Percentiles rank a stretch among this genome's conserved stretches.
Evolutionary conservation across 2,888 invertebrate species (phyloP).

Genomic region (Calliopum simillimum): DNA sequence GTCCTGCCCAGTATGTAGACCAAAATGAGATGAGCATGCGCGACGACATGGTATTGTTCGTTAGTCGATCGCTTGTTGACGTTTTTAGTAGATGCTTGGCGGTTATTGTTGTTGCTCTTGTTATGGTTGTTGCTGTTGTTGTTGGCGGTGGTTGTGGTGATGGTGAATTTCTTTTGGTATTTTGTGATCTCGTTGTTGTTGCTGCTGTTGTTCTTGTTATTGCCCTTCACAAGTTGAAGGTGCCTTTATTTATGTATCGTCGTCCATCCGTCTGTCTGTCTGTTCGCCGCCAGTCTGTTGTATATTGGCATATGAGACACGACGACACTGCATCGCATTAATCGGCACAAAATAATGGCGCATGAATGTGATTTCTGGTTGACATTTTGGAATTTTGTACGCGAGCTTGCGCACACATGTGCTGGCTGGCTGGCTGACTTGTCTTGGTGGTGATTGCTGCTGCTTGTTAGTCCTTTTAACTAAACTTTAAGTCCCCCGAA

Average conservation of each 20-base stretch:
- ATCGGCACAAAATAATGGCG: constrained; percentile 33
- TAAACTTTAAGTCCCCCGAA: background rate
- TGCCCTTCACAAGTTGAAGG: constrained; percentile 23
- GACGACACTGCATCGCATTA: constrained; percentile 36
- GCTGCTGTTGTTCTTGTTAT: constrained; percentile 22
- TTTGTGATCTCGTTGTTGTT: constrained; percentile 26
- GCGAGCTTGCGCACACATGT: constrained; percentile 25
- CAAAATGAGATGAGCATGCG: constrained; percentile 21
- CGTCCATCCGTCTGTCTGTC: constrained; percentile 16
- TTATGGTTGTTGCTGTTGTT: constrained; percentile 15
- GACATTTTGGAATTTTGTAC: constrained; percentile 32
- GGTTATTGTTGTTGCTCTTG: constrained; percentile 25
- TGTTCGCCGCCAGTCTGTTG: too few species aligned
- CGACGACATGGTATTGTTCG: constrained; percentile 31
- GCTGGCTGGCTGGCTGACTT: too few species aligned
- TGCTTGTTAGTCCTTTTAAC: constrained; percentile 9
- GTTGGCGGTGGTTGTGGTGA: too few species aligned
- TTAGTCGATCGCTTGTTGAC: constrained; percentile 34
- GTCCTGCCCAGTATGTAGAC: constrained; percentile 8
- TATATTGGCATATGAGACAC: constrained; percentile 30
- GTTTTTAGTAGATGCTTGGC: constrained; percentile 22
- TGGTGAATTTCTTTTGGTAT: constrained; percentile 20
- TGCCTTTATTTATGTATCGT: constrained; percentile 37
- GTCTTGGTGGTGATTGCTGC: background rate
- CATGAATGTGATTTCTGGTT: constrained; percentile 33